Evolutionary conservation across 2,888 invertebrate species (phyloP).

Genomic region (Salpingus planirostris): DNA sequence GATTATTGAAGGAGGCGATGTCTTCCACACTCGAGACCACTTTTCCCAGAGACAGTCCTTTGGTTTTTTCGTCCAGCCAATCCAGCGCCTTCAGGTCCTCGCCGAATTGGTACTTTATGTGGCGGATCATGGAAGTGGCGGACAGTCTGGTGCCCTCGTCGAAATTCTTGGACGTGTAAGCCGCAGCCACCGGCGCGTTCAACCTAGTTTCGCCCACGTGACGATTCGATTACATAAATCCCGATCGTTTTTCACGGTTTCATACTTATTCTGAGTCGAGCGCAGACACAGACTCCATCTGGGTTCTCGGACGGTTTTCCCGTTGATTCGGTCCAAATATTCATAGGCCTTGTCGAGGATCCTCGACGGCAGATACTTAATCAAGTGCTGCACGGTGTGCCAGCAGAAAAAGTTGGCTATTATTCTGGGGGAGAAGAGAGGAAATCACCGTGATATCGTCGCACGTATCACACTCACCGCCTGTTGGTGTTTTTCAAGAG

Average conservation of each 20-base stretch:
- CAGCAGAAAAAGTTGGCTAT: conserved; percentile 36
- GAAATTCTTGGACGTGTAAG: conserved; percentile 32
- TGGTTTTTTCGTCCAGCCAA: conserved; percentile 35
- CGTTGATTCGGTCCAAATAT: conserved; percentile 24
- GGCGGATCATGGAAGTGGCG: conserved; percentile 29
- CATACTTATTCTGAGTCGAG: conserved; percentile 24
- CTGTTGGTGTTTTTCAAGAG: conserved; percentile 28
- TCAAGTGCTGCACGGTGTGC: conserved; percentile 30
- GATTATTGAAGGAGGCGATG: conserved; percentile 27
- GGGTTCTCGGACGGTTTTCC: conserved; percentile 19
- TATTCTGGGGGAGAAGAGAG: conserved; percentile 21
- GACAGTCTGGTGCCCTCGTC: conserved; percentile 26
- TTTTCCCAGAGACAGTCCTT: conserved; percentile 28
- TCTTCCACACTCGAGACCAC: conserved; percentile 29
- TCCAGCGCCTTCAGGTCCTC: conserved; percentile 26
- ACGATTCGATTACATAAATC: no score
- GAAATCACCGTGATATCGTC: not conserved
- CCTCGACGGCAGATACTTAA: conserved; percentile 28
- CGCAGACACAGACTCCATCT: conserved; percentile 27
- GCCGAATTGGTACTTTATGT: conserved; percentile 33
- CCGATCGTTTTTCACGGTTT: no score
- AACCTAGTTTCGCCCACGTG: conserved; percentile 21
- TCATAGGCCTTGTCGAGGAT: conserved; percentile 25
- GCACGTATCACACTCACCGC: conserved; percentile 22
- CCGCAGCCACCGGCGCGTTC: conserved; percentile 24